Evolutionary conservation across 2,797 vertebrate species (phyloP), one percentile per base, ranked within the genome.

Genomic region (Clarias pachynema): DNA sequence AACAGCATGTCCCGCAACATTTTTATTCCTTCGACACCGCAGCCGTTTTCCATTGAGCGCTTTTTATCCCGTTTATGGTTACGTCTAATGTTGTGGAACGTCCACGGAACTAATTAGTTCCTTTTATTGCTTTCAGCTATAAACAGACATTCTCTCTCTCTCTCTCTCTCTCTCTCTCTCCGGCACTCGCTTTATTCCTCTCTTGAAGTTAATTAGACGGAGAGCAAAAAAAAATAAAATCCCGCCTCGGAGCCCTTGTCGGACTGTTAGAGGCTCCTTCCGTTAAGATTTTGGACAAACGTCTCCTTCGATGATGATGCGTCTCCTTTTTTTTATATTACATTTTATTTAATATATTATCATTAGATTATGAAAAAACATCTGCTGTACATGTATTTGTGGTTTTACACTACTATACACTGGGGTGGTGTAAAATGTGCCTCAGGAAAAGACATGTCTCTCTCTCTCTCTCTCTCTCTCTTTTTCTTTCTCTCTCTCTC

Each of bases 391-490:
- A 49, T 49, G 44, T 5, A 49, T 49, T 49, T 49, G 44, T 49
- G 44, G 10, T 49, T 49, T 49, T 49, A 49, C 44, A 49, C 44
- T 49, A 12, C 44, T 49, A 49, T 12, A 44, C 44, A 44, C 44
- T 44, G 9, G 44, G 44, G 44, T 44, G 44, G 44, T 44, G 9
- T 92, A 93, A 92, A 91, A 92, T 91, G 92, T 91, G 93, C 92
- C 92, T 92, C 91, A 94, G 93, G 93, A 94, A 87, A 92, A 89
- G 89, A 89, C 91, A 93, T 89, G 92, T 92, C 84, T 74, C 73
- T 40, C 60, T 68, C 75, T 70, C 77, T 34, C 57, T 65, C 78
- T 65, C 31, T 70, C 84, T 68, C 74, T 53, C 31, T 57, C 44
- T 37, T 0, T 37, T 6, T 37, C 84, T 74, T 66, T 40, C 60